Evolutionary conservation across 1,140 invertebrate genomes (phyloP).

Genomic region (Yoshiicerus persimilis): DNA sequence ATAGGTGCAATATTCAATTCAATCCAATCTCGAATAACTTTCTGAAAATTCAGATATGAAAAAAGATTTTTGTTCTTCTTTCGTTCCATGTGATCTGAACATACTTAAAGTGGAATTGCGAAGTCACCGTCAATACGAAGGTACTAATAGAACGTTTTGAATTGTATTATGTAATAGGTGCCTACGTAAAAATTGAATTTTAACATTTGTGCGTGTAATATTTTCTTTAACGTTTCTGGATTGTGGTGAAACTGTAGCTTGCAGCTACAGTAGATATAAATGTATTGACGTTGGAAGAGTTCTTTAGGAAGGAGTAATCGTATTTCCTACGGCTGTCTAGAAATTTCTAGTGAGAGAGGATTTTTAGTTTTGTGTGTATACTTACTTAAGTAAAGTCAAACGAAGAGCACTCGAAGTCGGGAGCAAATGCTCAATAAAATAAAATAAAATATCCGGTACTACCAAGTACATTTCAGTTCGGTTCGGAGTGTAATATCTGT

Average conservation of each 20-base stretch:
- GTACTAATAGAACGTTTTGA: too few relatives aligned
- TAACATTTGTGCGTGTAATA: background rate
- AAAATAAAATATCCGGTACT: background rate
- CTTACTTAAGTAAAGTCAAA: background rate
- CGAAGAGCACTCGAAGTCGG: background rate
- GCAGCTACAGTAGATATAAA: background rate
- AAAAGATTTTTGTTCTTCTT: too few relatives aligned
- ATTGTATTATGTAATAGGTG: too few relatives aligned
- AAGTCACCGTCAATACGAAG: too few relatives aligned
- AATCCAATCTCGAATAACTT: background rate
- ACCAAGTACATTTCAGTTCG: background rate
- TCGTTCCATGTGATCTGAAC: too few relatives aligned
- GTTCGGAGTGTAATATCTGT: background rate
- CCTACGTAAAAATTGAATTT: background rate
- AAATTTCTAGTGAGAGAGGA: background rate
- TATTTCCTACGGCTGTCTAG: too few relatives aligned
- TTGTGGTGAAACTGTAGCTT: too few relatives aligned
- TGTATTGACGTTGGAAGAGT: background rate
- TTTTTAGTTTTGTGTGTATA: background rate
- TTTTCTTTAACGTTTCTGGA: too few relatives aligned
- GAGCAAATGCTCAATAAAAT: background rate
- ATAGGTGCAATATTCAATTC: background rate
- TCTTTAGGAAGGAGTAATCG: background rate
- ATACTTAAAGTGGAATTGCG: too few relatives aligned
- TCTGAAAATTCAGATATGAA: background rate